Base-by-base conservation (phyloP, 2,888 invertebrate genomes). In the Cryptus viduatorius region DNA sequence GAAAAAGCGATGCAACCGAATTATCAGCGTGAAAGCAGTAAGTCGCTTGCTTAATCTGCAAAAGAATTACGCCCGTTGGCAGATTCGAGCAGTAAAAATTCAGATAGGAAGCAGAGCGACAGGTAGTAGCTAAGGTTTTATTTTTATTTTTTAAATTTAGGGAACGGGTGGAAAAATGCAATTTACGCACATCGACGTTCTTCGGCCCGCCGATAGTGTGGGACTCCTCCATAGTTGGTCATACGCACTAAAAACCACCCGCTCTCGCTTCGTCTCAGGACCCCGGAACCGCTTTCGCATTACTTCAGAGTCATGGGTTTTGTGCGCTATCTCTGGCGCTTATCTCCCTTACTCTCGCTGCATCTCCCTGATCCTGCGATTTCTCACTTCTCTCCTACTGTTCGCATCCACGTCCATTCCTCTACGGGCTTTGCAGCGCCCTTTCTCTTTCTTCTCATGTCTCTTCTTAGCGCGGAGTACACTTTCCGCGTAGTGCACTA, bases 381-480 rank as follows among this genome's bases (percentile, higher is more conserved):
- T 16, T 3, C 1, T 4, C 50, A 16, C 16, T 50, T 50, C 7
- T 7, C n/a, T 8, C 50, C 2, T 16, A 7, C 4, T 50, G 3
- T n/a, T 50, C 50, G 1, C 16, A 5, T 50, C 10, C 19, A 16
- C 14, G 29, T 24, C 42, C 7, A 64, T 64, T 37, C 16, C 64
- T 14, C 31, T 64, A 16, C 0, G 24, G 46, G 67, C 10, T 67
- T 7, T 10, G 44, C 44, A 0, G 10, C 0, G 1, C 48, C 5
- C 24, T 16, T 12, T 53, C 37, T 12, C 71, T 56, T 4, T 46
- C n/a, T 8, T 75, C 46, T 76, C 71, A n/a, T 69, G 50, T 19
- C 12, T 19, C 24, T 83, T 79, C 67, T 83, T 79, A 8, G 19
- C 24, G 10, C 56, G 31, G 12, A 79, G 53, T 3, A 67, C 44